Evolutionary conservation across 2,113 vertebrate species (phyloP).

Genomic region (Prionailurus bengalensis): DNA sequence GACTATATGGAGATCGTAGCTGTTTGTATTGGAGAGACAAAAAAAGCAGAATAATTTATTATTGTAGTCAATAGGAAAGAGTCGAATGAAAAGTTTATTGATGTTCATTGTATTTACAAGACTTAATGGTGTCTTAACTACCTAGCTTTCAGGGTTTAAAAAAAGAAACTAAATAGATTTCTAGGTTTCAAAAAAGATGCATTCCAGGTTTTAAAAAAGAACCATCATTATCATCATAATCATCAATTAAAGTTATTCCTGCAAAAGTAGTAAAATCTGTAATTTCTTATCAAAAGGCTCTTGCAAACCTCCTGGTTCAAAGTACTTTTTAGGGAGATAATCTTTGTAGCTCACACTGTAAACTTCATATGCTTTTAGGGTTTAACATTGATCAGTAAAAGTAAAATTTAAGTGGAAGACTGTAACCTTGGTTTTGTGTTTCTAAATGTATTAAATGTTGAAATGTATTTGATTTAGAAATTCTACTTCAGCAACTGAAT

Average conservation of each 20-base stretch:
- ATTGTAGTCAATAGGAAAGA: background rate
- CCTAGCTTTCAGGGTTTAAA: background rate
- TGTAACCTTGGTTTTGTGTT: background rate
- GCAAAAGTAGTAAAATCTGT: background rate
- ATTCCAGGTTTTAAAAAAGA: background rate
- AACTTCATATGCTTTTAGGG: background rate
- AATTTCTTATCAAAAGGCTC: background rate
- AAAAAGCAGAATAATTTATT: conserved; percentile 27
- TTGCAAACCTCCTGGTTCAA: background rate
- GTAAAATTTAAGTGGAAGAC: background rate
- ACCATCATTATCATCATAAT: background rate
- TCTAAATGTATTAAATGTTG: background rate
- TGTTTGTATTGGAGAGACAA: conserved; percentile 10
- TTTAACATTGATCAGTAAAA: background rate
- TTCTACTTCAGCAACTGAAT: background rate
- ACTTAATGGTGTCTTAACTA: background rate
- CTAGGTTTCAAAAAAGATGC: background rate
- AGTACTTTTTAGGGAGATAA: background rate
- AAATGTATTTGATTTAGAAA: conserved; percentile 25
- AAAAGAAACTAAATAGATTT: background rate
- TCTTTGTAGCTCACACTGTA: background rate
- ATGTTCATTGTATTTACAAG: background rate
- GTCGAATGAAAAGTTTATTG: conserved; percentile 31
- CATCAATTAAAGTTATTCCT: conserved; percentile 17
- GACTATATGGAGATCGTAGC: background rate